Conservation (phyloP, 1,140 invertebrate genomes). For the Acyrthosiphon pisum region DNA sequence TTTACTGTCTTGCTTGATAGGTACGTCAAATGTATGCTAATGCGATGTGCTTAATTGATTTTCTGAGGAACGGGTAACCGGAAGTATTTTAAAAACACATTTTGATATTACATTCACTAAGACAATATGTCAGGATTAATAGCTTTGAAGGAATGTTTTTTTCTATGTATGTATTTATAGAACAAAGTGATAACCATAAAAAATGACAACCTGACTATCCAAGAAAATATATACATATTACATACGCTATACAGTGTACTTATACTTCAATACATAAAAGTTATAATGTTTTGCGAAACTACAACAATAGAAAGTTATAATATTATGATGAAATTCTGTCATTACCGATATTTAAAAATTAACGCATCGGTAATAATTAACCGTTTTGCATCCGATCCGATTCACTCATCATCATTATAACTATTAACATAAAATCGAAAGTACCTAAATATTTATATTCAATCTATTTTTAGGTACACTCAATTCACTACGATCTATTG, state of each 20-base stretch:
- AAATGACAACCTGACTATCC: neutral
- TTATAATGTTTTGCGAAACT: neutral
- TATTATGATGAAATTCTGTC: neutral
- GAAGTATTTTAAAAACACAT: neutral
- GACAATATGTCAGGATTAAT: neutral
- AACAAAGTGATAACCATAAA: slow-evolving; percentile 3
- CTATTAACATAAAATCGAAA: slow-evolving; percentile 8
- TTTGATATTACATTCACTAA: neutral
- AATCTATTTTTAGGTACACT: neutral
- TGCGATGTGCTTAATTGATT: neutral
- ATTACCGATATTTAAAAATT: neutral
- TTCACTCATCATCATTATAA: neutral
- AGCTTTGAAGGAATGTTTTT: neutral
- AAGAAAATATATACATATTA: neutral
- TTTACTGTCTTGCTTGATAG: neutral
- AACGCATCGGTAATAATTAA: neutral
- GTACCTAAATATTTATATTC: neutral
- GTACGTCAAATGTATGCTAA: neutral
- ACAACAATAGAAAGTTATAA: neutral
- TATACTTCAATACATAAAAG: neutral
- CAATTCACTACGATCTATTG: neutral
- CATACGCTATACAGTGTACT: neutral
- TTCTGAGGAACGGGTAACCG: neutral
- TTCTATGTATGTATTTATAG: neutral
- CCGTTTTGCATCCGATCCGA: neutral